These are phyloP conservation scores for Lycophotia porphyrea DNA, from an alignment of 2,888 invertebrate species.

Conservation along the genomic window DNA sequence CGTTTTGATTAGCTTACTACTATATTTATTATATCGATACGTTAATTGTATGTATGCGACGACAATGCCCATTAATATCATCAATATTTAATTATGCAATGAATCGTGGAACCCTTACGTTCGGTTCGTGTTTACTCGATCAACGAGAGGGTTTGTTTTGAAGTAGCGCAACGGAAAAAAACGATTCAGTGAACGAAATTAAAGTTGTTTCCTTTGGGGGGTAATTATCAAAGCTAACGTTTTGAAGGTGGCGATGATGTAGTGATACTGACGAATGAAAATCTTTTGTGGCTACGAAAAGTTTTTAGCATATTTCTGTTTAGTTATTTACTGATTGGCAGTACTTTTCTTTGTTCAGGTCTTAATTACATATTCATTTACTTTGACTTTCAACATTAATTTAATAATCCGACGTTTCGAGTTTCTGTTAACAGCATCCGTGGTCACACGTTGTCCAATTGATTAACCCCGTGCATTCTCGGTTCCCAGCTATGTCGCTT, in stretches of 20 bases:
- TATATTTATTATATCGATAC: conserved; percentile 61
- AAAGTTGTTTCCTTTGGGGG: conserved; percentile 51
- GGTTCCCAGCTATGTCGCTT: conserved; percentile 27
- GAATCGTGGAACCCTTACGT: conserved; percentile 48
- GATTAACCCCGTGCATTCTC: conserved; percentile 59
- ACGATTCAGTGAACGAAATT: conserved; percentile 50
- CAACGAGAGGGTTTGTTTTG: conserved; percentile 55
- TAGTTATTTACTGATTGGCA: background rate
- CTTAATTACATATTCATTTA: background rate
- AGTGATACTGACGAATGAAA: conserved; percentile 2
- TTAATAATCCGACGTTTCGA: conserved; percentile 26
- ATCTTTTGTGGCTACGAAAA: background rate
- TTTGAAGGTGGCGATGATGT: conserved; percentile 35
- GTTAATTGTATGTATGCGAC: conserved; percentile 41
- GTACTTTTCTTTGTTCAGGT: background rate
- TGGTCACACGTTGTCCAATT: conserved; percentile 52
- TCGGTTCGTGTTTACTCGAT: conserved; percentile 57
- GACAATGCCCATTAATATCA: conserved; percentile 60
- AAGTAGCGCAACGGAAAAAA: conserved; percentile 57
- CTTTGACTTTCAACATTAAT: conserved; percentile 24
- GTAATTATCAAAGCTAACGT: conserved; percentile 53
- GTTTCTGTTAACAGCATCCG: conserved; percentile 28
- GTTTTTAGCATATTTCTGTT: background rate
- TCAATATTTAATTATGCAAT: conserved; percentile 57
- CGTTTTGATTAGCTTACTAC: conserved; percentile 60